Evolutionary conservation across 2,797 vertebrate genomes (phyloP), one percentile per base, ranked within the genome.

Genomic region (Brachyalestes nurse): DNA sequence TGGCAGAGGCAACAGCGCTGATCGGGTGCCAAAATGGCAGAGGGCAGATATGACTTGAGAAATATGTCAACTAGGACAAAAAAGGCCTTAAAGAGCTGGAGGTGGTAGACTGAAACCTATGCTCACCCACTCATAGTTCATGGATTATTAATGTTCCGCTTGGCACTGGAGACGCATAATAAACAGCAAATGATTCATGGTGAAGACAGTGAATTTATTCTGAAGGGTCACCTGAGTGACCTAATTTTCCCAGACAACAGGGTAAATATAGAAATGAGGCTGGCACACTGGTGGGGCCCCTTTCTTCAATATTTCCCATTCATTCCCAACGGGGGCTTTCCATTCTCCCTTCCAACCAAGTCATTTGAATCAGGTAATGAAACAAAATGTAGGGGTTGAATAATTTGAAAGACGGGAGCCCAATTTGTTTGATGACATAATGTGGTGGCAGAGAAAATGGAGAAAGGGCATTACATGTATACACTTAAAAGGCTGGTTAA

Each of bases 171-270:
- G 87, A 88, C 86, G 91, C 93, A 93, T 93, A 93, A 92, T 93
- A 93, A 94, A 90, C 90, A 91, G 90, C 83, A 86, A 89, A 92
- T 93, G 93, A 94, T 92, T 93, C 92, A 93, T 90, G 90, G 91
- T 89, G 89, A 90, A 91, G 90, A 90, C 88, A 89, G 90, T 78
- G 88, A 89, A 91, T 91, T 90, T 90, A 90, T 92, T 92, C 89
- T 87, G 87, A 87, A 77, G 89, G 90, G 91, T 91, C 91, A 93
- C 92, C 92, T 93, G 92, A 91, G 89, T 92, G 92, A 94, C 92
- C 92, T 92, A 92, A 93, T 83, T 93, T 93, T 92, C 92, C 87
- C 86, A 91, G 90, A 92, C 91, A 91, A 91, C 89, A 91, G 90
- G 91, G 91, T 93, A 92, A 91, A 93, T 93, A 93, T 92, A 93